Conservation (phyloP, 2,797 vertebrate genomes). For the Mareca strepera region DNA sequence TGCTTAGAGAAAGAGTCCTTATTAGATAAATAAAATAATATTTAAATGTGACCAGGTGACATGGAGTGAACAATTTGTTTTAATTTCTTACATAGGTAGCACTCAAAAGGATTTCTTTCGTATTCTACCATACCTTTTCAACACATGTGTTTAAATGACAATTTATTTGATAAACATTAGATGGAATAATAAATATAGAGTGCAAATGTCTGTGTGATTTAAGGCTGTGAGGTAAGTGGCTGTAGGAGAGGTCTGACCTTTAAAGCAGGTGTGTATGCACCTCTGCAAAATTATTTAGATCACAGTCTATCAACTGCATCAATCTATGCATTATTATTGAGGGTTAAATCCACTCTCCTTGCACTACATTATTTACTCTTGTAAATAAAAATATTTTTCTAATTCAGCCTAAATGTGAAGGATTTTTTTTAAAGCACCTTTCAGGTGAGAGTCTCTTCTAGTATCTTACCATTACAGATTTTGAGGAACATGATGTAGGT, state of each 20-base stretch:
- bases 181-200: slow-evolving; percentile 1
- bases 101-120: slow-evolving; percentile 46
- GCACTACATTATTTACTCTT: slow-evolving; percentile 79
- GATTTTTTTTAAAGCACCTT: not conserved
- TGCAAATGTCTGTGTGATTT: slow-evolving; percentile 38
- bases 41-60: not conserved
- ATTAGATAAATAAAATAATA: not conserved
- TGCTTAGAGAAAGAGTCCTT: not conserved
- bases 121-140: slow-evolving; percentile 4
- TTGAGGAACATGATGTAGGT: not conserved
- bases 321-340: slow-evolving; percentile 76
- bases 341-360: slow-evolving; percentile 73
- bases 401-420: slow-evolving; percentile 49
- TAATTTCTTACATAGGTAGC: slow-evolving; percentile 38
- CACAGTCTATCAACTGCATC: slow-evolving; percentile 51
- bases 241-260: slow-evolving; percentile 7
- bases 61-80: slow-evolving; percentile 30
- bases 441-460: not conserved
- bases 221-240: not conserved
- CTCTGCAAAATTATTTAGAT: slow-evolving; percentile 35
- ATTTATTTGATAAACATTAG: not conserved
- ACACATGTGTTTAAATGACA: not conserved
- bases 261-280: not conserved
- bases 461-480: not conserved
- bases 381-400: slow-evolving; percentile 83